phyloP scores from a whole-genome alignment of 2,888 invertebrate genomes.

The Drosophila parthenogenetica region DNA sequence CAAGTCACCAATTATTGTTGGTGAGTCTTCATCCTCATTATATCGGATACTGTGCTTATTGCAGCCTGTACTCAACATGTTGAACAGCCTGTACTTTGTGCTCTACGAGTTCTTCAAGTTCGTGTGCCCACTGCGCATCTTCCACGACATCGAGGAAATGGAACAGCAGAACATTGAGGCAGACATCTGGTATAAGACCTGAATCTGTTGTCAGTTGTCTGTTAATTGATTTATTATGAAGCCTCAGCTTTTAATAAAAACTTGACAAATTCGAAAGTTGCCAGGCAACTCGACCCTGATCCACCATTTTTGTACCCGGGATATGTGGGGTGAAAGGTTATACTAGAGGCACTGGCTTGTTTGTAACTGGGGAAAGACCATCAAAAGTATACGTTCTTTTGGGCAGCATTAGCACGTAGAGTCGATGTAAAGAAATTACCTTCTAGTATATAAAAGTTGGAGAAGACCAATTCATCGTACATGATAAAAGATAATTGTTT shows the following conservation, averaged over 20 bases:
- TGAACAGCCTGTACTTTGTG: conserved; percentile 51
- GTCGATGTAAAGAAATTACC: no score
- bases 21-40: conserved; percentile 33
- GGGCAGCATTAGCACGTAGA: no score
- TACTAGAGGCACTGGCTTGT: no score
- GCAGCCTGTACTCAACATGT: conserved; percentile 42
- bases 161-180: conserved; percentile 7
- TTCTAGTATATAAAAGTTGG: no score
- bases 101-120: conserved; percentile 57
- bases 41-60: conserved; percentile 24
- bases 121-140: conserved; percentile 52
- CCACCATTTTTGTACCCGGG: conserved; percentile 38
- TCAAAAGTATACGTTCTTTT: no score
- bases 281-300: conserved; percentile 33
- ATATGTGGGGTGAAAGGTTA: no score
- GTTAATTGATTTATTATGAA: conserved; percentile 68
- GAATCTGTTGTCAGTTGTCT: conserved; percentile 27
- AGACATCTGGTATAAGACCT: conserved; percentile 52
- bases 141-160: conserved; percentile 58
- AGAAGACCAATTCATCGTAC: no score
- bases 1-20: conserved; percentile 40
- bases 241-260: conserved; percentile 50
- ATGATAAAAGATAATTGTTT: no score
- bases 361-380: no score
- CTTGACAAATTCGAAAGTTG: conserved; percentile 20